Conservation (phyloP, 2,888 invertebrate genomes). For the Zaprionus lineosus region DNA sequence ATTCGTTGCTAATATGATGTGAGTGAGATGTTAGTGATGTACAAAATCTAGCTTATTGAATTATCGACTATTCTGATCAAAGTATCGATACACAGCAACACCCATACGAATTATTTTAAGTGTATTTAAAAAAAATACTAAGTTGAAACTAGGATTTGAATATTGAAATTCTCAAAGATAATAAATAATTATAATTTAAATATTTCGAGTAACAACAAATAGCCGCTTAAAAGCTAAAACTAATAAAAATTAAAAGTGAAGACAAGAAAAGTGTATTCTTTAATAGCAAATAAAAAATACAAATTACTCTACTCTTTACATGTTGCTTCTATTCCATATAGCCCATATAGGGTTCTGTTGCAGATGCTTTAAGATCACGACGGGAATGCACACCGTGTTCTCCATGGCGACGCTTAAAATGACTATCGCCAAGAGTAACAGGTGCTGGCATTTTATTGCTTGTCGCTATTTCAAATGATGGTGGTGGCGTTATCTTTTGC, state of each 20-base stretch:
- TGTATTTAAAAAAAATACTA: too few species aligned
- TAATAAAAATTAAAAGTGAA: too few species aligned
- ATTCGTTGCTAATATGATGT: slow-evolving; percentile 2
- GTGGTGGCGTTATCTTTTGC: slow-evolving; percentile 66
- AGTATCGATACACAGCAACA: too few species aligned
- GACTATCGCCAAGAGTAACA: slow-evolving; percentile 64
- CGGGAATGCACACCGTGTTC: slow-evolving; percentile 33
- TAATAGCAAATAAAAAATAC: not conserved
- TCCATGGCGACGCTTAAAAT: slow-evolving; percentile 64
- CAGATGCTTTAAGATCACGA: slow-evolving; percentile 5
- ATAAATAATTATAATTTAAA: too few species aligned
- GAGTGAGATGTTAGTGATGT: slow-evolving; percentile 13
- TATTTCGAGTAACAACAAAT: too few species aligned
- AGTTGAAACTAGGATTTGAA: too few species aligned
- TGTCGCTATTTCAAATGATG: slow-evolving; percentile 72
- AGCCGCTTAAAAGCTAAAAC: too few species aligned
- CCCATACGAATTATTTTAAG: too few species aligned
- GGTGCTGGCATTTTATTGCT: slow-evolving; percentile 58
- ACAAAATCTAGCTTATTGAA: slow-evolving; percentile 4
- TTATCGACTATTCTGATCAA: slow-evolving; percentile 2
- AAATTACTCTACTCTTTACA: not conserved
- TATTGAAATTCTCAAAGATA: too few species aligned
- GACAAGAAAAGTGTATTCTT: too few species aligned
- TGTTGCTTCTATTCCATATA: slow-evolving; percentile 54
- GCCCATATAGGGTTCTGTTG: slow-evolving; percentile 4